Evolutionary conservation across 1,140 invertebrate genomes (phyloP), one percentile per base, ranked within the genome.

Genomic region (Armadillidium nasatum): DNA sequence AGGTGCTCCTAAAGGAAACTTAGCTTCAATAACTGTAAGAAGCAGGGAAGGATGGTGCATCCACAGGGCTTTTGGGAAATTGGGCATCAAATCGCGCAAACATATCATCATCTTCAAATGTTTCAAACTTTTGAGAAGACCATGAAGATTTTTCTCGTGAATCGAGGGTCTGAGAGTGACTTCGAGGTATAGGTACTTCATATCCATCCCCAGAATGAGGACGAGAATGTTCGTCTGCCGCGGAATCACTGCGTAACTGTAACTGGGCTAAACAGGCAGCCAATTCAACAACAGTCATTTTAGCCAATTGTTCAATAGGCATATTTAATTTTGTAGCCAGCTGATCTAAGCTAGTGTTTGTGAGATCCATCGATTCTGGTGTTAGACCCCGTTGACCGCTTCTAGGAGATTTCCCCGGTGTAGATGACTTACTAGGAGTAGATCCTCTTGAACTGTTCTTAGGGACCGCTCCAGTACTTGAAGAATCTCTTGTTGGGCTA

Each of bases 21-120:
- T 74, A 1, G 73, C 15, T 50, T 15, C 15, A 10, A 54, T 22
- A n/a, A 60, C 46, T 19, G 44, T 54, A n/a, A 33, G 22, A 22
- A 23, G 68, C 19, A 4, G 73, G 73, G 67, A 78, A 81, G 15
- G 78, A 77, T 21, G 77, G 77, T 15, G 79, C 74, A 10, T 78
- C 77, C 21, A 81, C 75, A 15, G 79, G 79, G 54, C 79, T 81
- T 21, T 76, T 76, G 9, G 79, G 79, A 46, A 81, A 81, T 44
- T 81, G 79, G 11, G 77, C 79, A 77, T 81, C 79, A 75, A 81
- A 81, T 60, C 78, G 73, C 2, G 79, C 79, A 76, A 81, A 81
- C 74, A 78, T 78, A 60, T 81, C 77, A 72, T 81, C 79, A 54
- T 81, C 79, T 68, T 46, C 76, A 66, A 77, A 76, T n/a, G n/a